Conservation (phyloP, 1,140 invertebrate genomes). For the Drosophila truncata region DNA sequence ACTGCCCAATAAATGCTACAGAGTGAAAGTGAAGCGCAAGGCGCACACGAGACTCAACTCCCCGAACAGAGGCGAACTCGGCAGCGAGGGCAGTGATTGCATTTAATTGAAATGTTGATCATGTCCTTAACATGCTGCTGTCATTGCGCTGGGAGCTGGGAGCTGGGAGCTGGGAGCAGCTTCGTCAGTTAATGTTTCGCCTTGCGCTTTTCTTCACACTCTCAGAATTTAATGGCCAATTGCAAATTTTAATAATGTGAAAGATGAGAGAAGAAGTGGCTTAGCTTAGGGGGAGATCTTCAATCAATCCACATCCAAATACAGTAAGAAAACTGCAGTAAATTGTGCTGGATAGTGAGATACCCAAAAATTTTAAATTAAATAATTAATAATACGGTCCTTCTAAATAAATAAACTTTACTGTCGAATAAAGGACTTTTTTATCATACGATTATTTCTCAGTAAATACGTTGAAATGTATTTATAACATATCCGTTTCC, state of each 20-base stretch:
- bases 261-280: not conserved
- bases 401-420: not conserved
- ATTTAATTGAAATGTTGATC: conserved; percentile 81
- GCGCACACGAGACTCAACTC: conserved; percentile 44
- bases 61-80: conserved; percentile 21
- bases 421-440: not conserved
- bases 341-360: not conserved
- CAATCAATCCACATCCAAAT: not conserved
- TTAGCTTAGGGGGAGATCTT: not conserved
- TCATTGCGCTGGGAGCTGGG: conserved; percentile 33
- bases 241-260: not conserved
- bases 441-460: not conserved
- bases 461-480: not conserved
- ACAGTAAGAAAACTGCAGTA: not conserved
- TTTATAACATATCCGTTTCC: not conserved
- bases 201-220: conserved; percentile 54
- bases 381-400: too few relatives aligned
- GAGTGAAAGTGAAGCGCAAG: conserved; percentile 72
- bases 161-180: not conserved
- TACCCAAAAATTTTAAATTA: too few relatives aligned
- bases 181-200: conserved; percentile 26
- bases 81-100: conserved; percentile 61
- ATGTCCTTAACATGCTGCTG: conserved; percentile 74
- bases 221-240: not conserved
- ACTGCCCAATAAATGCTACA: conserved; percentile 66